Percentiles rank a stretch among this genome's conserved stretches.
These are phyloP conservation scores for Lineus longissimus DNA, from an alignment of 1,140 invertebrate species.

Conservation along the genomic window DNA sequence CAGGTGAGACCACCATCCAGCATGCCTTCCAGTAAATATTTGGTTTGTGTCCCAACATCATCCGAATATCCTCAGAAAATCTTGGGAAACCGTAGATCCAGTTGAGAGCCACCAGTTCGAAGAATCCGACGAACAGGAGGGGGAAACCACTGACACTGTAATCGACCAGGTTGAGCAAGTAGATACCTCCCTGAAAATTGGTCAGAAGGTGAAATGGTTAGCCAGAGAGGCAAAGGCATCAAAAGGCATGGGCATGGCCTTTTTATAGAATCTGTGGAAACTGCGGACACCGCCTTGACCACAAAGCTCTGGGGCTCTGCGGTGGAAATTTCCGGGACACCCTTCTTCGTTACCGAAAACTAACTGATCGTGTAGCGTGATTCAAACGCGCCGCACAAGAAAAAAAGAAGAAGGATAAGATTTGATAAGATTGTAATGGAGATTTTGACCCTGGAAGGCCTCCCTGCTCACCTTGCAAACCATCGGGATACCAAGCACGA, in stretches of 20 bases:
- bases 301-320: no score
- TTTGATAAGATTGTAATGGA: no score
- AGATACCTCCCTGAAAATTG: constrained; percentile 64
- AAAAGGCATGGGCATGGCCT: neutral
- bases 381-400: neutral
- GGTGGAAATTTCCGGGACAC: no score
- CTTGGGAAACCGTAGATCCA: constrained; percentile 68
- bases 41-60: constrained; percentile 64
- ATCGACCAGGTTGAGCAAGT: constrained; percentile 79
- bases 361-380: no score
- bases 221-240: neutral
- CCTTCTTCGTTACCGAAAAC: no score
- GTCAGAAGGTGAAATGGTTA: neutral
- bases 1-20: constrained; percentile 63
- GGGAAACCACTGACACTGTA: constrained; percentile 84
- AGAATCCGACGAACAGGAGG: constrained; percentile 68
- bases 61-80: constrained; percentile 62
- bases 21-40: constrained; percentile 63
- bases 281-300: no score
- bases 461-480: constrained; percentile 62
- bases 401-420: neutral
- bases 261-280: neutral
- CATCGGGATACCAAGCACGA: constrained; percentile 66
- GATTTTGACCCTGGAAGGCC: no score
- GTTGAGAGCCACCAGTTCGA: constrained; percentile 72